Base-by-base conservation (phyloP, 2,113 vertebrate species). In the Lipotes vexillifer region DNA sequence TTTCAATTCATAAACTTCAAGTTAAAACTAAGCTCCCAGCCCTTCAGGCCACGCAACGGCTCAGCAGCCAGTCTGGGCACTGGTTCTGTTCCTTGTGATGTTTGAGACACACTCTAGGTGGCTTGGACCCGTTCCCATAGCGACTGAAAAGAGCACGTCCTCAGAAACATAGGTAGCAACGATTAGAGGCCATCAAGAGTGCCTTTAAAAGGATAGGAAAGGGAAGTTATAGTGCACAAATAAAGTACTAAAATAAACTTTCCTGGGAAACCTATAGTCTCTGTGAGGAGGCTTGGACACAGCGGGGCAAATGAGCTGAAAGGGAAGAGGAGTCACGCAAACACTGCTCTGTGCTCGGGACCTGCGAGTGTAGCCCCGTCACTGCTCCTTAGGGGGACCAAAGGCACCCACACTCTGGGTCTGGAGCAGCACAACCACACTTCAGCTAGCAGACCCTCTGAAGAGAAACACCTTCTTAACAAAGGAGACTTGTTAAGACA, bases 1-100 rank as follows among this genome's bases (percentile, higher is more conserved):
- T 25, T 55, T 88, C 66, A 94, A 72, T 85, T 94, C 52, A 59
- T 90, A 49, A 83, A 71, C 10, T 68, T 77, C 15, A 90, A 63
- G 78, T 84, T 94, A 93, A 96, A 97, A 92, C 21, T 44, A 90
- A 81, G 29, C 8, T 93, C 11, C 15, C 8, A 15, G 1, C 1
- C 27, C 36, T 31, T 71, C 55, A 80, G 9, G 20, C 13, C 36
- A 69, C 10, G 36, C 25, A 92, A 8, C 20, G 25, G 68, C 61
- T 92, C 23, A 29, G 8, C 25, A 18, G n/a, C 8, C 38, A 83
- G 11, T 36, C 2, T 61, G 18, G 2, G 33, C 44, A 6, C 61
- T 59, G 57, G 36, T 65, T 93, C 59, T 65, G 27, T 36, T 21
- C 80, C 44, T 74, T 59, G 57, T 31, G 44, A 38, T 44, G 14